These are phyloP conservation scores for Acleris holmiana DNA, from an alignment of 2,888 invertebrate genomes.

Conservation along the genomic window DNA sequence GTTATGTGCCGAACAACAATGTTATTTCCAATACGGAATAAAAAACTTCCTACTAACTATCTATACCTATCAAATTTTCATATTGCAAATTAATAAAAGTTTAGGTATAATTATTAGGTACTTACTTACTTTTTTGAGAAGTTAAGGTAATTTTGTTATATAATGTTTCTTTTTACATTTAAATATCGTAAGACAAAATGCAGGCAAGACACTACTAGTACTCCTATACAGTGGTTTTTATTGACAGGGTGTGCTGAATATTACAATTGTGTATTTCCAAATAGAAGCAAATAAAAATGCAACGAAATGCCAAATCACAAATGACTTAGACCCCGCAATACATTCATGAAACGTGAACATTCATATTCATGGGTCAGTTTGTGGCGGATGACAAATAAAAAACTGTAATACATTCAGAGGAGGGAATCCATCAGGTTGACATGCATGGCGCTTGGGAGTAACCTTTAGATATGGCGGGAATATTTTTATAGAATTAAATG, in stretches of 20 bases:
- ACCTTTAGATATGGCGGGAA: constrained; percentile 52
- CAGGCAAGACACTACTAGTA: too few species aligned
- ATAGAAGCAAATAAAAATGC: not conserved
- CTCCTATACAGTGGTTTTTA: too few species aligned
- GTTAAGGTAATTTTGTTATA: too few species aligned
- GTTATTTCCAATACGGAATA: too few species aligned
- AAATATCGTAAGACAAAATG: too few species aligned
- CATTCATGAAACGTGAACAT: constrained; percentile 44
- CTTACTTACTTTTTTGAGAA: too few species aligned
- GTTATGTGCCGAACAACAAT: too few species aligned
- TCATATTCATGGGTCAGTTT: constrained; percentile 64
- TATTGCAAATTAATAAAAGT: too few species aligned
- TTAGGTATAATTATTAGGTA: too few species aligned
- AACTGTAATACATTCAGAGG: constrained; percentile 77
- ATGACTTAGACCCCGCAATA: constrained; percentile 17
- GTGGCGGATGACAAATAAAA: constrained; percentile 61
- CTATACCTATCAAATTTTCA: too few species aligned
- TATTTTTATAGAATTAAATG: constrained; percentile 24
- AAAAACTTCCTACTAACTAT: too few species aligned
- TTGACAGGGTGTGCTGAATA: not conserved
- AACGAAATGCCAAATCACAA: constrained; percentile 6
- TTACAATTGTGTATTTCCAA: not conserved
- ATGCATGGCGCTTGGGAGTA: constrained; percentile 41
- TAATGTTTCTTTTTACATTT: too few species aligned
- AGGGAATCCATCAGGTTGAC: constrained; percentile 77